Evolutionary conservation across 2,113 vertebrate species (phyloP), one percentile per base, ranked within the genome.

Genomic region (Salvelinus alpinus): DNA sequence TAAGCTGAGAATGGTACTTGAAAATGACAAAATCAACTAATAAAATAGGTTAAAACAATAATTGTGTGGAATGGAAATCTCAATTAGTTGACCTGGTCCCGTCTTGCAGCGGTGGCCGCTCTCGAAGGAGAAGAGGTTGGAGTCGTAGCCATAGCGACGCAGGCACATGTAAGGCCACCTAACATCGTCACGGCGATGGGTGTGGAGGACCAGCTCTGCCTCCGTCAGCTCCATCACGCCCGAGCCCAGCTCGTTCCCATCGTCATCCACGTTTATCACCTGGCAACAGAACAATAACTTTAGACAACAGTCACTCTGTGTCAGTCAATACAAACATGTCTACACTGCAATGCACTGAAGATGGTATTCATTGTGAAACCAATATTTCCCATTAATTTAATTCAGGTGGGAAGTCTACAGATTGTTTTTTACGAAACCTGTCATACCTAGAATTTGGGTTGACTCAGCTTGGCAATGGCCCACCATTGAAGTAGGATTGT

Each of bases 171-270:
- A 99, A 74, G 98, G 97, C 98, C 98, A 99, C 92, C 95, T 95
- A 70, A 99, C 96, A 0, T 96, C 96, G 72, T 98, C 95, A 7
- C 96, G 95, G 86, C 96, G 98, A 75, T 96, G 96, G 9, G 97
- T 99, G 83, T 97, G 96, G 81, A 99, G 95, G 87, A 99, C 95
- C 60, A 99, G 90, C 85, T 99, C 98, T 69, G 94, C 95, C 70
- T 99, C 96, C n/a, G 96, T 98, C 82, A 99, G 95, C 92, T 99
- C 98, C 98, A 99, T 99, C 92, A 99, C 93, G 76, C 98, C 98
- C 90, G 96, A 97, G 88, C 96, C 97, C 92, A 99, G 92, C 90
- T 99, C 97, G 81, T 98, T 99, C 87, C 97, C 97, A 92, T 99
- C 98, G 90, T 99, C 98, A 88, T 99, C 98, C 87, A 99, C 98